Conservation (phyloP, 2,888 invertebrate genomes). For the Rhabditoides inermis region DNA sequence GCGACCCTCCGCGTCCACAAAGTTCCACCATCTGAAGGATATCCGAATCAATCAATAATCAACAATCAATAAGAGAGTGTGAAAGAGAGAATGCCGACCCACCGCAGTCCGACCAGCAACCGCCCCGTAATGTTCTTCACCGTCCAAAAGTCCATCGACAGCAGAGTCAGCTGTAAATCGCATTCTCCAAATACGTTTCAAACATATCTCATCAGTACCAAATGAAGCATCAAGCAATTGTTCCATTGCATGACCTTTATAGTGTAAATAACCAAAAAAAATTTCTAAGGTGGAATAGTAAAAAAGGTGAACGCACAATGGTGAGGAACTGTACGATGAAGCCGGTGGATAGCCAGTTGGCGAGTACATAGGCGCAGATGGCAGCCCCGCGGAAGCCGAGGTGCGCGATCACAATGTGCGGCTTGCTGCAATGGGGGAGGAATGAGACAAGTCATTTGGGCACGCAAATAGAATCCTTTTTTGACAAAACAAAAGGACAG, state of each 20-base stretch:
- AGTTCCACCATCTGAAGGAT: constrained; percentile 99
- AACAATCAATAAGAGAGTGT: too few relatives aligned
- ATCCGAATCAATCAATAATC: too few relatives aligned
- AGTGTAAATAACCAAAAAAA: too few relatives aligned
- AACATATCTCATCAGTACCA: neutral
- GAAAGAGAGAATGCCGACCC: too few relatives aligned
- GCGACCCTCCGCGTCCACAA: constrained; percentile 89
- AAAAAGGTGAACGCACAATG: constrained; percentile 62
- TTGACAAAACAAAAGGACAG: too few relatives aligned
- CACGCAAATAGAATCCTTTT: too few relatives aligned
- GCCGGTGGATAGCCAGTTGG: constrained; percentile 78
- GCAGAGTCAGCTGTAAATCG: constrained; percentile 60
- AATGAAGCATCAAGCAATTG: neutral
- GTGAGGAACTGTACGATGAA: constrained; percentile 93
- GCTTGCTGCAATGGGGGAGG: constrained; percentile 42
- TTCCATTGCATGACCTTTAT: too few relatives aligned
- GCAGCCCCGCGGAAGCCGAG: constrained; percentile 72
- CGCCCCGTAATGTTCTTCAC: constrained; percentile 94
- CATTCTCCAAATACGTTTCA: neutral
- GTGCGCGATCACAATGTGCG: constrained; percentile 44
- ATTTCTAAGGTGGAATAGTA: too few relatives aligned
- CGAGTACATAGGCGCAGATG: constrained; percentile 76
- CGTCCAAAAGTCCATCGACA: constrained; percentile 98
- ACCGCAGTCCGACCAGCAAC: constrained; percentile 80
- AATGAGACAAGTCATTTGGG: too few relatives aligned